Conservation (phyloP, 2,113 vertebrate species). For the Neodon shergylaensis region DNA sequence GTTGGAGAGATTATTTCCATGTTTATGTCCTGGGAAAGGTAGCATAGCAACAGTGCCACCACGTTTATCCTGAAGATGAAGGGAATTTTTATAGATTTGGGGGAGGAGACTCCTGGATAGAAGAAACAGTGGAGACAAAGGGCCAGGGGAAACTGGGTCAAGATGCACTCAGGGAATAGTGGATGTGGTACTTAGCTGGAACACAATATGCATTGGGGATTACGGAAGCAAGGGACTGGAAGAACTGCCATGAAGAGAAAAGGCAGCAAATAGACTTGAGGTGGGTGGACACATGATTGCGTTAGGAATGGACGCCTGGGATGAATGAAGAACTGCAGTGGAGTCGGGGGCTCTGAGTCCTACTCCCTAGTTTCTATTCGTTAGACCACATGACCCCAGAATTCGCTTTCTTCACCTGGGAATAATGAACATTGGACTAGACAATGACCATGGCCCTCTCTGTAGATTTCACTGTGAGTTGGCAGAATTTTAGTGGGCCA, state of each 20-base stretch:
- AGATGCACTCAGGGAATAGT: not conserved
- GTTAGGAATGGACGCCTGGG: not conserved
- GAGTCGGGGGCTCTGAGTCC: not conserved
- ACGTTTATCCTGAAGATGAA: not conserved
- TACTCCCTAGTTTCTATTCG: slow-evolving; percentile 1
- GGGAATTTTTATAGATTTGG: not conserved
- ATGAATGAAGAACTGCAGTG: not conserved
- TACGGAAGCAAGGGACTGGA: not conserved
- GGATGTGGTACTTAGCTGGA: not conserved
- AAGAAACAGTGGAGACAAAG: not conserved
- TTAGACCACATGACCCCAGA: not conserved
- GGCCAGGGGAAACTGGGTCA: not conserved
- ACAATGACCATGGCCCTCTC: not conserved
- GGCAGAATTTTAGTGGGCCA: not conserved
- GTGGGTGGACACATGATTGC: not conserved
- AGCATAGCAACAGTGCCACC: not conserved
- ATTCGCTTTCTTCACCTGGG: not conserved
- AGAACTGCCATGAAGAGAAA: not conserved
- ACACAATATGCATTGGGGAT: not conserved
- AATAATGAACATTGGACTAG: not conserved
- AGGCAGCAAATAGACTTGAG: not conserved
- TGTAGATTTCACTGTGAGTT: not conserved
- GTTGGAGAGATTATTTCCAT: slow-evolving; percentile 14
- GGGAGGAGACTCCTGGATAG: not conserved
- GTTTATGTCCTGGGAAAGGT: not conserved